phyloP scores from a whole-genome alignment of 2,113 vertebrate genomes.

The Piaya cayana region DNA sequence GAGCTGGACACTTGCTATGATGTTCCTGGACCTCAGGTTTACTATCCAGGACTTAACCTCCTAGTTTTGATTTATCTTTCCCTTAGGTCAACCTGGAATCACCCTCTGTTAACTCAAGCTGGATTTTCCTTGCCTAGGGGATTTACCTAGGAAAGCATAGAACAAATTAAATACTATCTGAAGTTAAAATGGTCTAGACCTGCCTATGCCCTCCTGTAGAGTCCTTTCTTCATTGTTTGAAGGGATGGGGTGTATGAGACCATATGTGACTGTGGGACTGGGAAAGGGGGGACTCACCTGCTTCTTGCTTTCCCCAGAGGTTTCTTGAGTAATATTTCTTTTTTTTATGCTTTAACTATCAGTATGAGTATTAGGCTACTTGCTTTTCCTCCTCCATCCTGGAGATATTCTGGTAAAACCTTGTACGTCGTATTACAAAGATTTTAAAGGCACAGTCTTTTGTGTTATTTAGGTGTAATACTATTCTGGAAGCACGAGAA shows the following conservation, averaged over 20 bases:
- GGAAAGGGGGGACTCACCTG: background rate
- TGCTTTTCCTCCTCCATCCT: background rate
- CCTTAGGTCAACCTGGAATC: background rate
- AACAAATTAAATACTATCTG: background rate
- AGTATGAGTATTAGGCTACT: background rate
- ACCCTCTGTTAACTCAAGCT: background rate
- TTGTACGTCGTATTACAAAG: background rate
- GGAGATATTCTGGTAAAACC: background rate
- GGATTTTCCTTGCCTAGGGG: background rate
- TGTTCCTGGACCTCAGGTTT: background rate
- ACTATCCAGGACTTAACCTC: background rate
- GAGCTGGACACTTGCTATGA: background rate
- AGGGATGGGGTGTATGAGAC: background rate
- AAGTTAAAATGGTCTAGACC: background rate
- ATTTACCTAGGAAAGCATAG: background rate
- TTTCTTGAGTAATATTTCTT: background rate
- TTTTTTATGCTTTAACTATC: background rate
- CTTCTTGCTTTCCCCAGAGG: background rate
- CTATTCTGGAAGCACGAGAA: background rate
- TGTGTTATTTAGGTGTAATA: fast-evolving
- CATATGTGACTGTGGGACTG: background rate
- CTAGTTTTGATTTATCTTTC: background rate
- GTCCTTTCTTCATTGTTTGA: background rate
- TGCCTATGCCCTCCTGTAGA: background rate
- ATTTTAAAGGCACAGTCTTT: background rate